phyloP scores from a whole-genome alignment of 2,888 invertebrate species.

The Barypeithes pellucidus region DNA sequence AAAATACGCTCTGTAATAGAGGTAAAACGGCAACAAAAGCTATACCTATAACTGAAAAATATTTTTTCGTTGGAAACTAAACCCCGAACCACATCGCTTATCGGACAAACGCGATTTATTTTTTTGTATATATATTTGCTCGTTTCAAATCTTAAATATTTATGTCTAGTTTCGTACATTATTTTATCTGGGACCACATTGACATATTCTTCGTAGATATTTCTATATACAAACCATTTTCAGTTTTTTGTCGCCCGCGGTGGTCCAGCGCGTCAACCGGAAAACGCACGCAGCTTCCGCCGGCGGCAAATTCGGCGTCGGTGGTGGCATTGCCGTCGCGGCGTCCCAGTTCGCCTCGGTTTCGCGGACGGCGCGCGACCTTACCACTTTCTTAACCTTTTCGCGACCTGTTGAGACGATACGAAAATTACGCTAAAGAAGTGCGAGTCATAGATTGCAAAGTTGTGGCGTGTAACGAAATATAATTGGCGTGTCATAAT shows the following conservation, averaged over 20 bases:
- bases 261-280: conserved; percentile 37
- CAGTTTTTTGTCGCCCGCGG: conserved; percentile 6
- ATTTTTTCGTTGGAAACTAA: too few species aligned
- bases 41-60: too few species aligned
- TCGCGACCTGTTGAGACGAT: conserved; percentile 36
- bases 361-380: conserved; percentile 19
- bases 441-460: conserved; percentile 6
- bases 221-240: too few species aligned
- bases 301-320: conserved; percentile 30
- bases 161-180: too few species aligned
- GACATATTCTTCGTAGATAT: too few species aligned
- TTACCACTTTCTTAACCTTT: not conserved
- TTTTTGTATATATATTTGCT: too few species aligned
- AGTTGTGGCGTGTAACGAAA: conserved; percentile 1
- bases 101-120: too few species aligned
- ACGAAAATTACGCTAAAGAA: not conserved
- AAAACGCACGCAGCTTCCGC: conserved; percentile 52
- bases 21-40: too few species aligned
- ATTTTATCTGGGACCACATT: too few species aligned
- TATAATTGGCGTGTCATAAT: not conserved
- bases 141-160: too few species aligned
- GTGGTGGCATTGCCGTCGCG: conserved; percentile 35
- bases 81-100: too few species aligned
- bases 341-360: conserved; percentile 24
- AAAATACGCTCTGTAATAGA: too few species aligned